Evolutionary conservation across 2,888 invertebrate species (phyloP).

Genomic region (Pomacea canaliculata): DNA sequence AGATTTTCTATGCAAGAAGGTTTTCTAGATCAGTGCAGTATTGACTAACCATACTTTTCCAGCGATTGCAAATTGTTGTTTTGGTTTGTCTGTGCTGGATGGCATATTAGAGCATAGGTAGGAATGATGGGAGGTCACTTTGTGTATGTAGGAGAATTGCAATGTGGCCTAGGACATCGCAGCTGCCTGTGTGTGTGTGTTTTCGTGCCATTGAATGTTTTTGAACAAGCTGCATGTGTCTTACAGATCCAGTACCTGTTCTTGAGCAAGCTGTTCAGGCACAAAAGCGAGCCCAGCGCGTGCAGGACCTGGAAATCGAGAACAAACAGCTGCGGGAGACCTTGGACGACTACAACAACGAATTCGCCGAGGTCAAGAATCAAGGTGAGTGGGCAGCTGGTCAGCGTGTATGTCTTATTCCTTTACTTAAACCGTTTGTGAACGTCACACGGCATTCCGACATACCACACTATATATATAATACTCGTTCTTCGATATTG

Average conservation of each 20-base stretch:
- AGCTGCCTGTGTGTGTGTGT: not conserved
- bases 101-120: no score
- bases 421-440: not conserved
- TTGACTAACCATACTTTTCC: no score
- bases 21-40: no score
- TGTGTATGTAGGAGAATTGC: no score
- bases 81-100: no score
- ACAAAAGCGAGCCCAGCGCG: slow-evolving; percentile 69
- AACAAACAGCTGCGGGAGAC: slow-evolving; percentile 72
- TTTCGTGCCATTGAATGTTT: not conserved
- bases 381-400: slow-evolving; percentile 67
- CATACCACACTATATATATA: not conserved
- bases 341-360: slow-evolving; percentile 72
- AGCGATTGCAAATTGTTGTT: no score
- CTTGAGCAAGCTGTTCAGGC: slow-evolving; percentile 70
- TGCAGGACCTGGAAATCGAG: slow-evolving; percentile 72
- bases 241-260: slow-evolving; percentile 70
- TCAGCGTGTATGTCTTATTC: not conserved
- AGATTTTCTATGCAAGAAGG: no score
- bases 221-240: not conserved
- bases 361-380: slow-evolving; percentile 73
- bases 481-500: not conserved
- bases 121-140: no score
- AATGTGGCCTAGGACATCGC: no score
- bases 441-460: not conserved